Evolutionary conservation across 2,888 invertebrate genomes (phyloP).

Genomic region (Cordilura impudica): DNA sequence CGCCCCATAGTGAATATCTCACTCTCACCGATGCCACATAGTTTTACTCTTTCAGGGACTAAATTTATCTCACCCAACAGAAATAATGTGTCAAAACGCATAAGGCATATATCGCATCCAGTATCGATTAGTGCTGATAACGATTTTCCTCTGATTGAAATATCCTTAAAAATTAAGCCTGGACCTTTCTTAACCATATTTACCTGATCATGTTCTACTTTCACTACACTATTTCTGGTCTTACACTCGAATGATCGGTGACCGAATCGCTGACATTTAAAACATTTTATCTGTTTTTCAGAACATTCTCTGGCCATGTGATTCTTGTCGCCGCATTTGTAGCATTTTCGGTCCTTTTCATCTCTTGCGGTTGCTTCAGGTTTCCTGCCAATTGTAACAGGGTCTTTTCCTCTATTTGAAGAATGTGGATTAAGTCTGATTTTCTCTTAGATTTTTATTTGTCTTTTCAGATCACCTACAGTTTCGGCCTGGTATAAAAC

Average conservation of each 20-base stretch:
- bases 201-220: neutral
- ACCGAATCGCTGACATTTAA: neutral
- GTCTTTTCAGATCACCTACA: constrained; percentile 2
- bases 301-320: constrained; percentile 1
- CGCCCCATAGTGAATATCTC: neutral
- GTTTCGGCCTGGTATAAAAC: constrained; percentile 7
- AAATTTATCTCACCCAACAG: neutral
- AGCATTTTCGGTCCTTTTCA: neutral
- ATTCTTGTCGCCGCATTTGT: neutral
- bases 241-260: constrained; percentile 9
- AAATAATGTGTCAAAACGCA: neutral
- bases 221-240: neutral
- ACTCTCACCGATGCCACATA: neutral
- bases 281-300: neutral
- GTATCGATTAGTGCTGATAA: neutral
- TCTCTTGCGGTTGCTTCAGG: neutral
- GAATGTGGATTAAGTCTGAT: neutral
- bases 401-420: neutral
- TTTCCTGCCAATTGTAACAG: neutral
- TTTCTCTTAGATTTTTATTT: constrained; percentile 16
- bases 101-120: neutral
- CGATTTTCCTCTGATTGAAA: neutral
- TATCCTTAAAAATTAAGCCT: neutral
- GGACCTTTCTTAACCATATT: neutral
- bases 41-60: neutral